Evolutionary conservation across 1,140 invertebrate species (phyloP).

Genomic region (Drosophila erecta): DNA sequence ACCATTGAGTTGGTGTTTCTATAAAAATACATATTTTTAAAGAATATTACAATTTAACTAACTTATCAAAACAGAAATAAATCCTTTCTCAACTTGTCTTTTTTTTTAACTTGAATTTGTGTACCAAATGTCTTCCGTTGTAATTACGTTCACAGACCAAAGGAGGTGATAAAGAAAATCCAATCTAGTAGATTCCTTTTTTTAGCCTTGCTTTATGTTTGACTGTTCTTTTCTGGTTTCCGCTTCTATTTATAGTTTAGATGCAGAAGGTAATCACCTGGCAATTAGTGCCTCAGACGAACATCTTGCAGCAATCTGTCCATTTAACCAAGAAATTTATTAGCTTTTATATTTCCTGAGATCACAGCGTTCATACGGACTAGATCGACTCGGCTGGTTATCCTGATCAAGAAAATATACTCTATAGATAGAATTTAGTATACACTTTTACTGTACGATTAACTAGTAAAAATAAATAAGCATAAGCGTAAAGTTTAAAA

Average conservation of each 20-base stretch:
- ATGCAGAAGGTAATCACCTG: conserved; percentile 58
- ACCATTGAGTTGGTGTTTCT: no score
- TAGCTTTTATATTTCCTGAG: no score
- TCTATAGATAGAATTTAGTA: no score
- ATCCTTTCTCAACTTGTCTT: no score
- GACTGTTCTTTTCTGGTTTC: not conserved
- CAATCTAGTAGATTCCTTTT: conserved; percentile 45
- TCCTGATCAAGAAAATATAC: no score
- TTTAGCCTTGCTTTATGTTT: conserved; percentile 1
- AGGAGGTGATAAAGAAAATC: conserved; percentile 48
- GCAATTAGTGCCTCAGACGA: conserved; percentile 76
- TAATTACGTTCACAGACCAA: conserved; percentile 50
- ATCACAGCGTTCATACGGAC: no score
- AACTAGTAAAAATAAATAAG: no score
- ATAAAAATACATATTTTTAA: no score
- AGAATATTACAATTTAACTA: no score
- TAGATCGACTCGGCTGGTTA: no score
- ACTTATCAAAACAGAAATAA: not conserved
- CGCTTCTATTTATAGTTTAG: conserved; percentile 65
- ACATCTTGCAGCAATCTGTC: conserved; percentile 15
- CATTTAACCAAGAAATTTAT: conserved; percentile 1
- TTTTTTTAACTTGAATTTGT: conserved; percentile 4
- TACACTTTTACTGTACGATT: no score
- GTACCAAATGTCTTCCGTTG: conserved; percentile 50
- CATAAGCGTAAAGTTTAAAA: no score